A percentile compares a stretch with the other conserved stretches of the same genome.
These are phyloP conservation scores for Temnothorax nylanderi DNA, from an alignment of 1,140 invertebrate genomes.

Conservation along the genomic window DNA sequence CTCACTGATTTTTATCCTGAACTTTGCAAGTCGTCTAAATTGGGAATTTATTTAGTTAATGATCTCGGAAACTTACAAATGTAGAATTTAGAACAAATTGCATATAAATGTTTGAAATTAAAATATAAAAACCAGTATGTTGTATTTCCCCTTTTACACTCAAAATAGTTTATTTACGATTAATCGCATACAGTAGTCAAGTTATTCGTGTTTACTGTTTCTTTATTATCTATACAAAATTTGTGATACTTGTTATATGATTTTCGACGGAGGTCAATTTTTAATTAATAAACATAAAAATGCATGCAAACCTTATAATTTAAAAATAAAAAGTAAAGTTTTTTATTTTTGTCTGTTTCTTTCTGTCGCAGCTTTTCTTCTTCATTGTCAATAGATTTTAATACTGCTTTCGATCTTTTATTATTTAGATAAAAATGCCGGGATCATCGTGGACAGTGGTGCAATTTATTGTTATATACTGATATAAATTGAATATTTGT, in stretches of 20 bases:
- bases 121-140: background rate
- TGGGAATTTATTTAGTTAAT: background rate
- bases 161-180: background rate
- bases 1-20: background rate
- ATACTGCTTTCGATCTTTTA: background rate
- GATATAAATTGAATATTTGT: background rate
- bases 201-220: too few relatives aligned
- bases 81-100: slow-evolving; percentile 1
- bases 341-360: too few relatives aligned
- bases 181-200: too few relatives aligned
- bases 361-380: too few relatives aligned
- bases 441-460: background rate
- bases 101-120: slow-evolving; percentile 14
- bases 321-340: too few relatives aligned
- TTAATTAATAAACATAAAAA: too few relatives aligned
- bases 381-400: too few relatives aligned
- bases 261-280: too few relatives aligned
- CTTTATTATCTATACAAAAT: too few relatives aligned
- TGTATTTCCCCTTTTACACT: background rate
- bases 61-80: background rate
- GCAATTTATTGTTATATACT: background rate
- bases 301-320: too few relatives aligned
- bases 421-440: background rate
- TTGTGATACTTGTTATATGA: too few relatives aligned
- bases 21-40: background rate